Evolutionary conservation across 2,888 invertebrate species (phyloP).

Genomic region (Cataglyphis livida): DNA sequence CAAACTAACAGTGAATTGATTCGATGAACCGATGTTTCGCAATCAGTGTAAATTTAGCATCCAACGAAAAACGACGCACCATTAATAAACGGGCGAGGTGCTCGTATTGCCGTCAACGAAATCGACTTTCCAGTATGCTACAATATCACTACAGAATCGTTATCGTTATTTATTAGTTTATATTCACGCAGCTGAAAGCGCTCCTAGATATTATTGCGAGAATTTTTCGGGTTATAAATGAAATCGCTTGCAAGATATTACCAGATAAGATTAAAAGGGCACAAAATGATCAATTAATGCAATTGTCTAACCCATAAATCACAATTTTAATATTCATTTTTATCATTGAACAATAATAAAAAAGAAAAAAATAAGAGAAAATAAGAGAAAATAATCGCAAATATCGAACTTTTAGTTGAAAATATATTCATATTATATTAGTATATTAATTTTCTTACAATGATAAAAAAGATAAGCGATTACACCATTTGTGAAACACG

Average conservation of each 20-base stretch:
- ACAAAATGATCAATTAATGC: neutral
- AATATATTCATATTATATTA: neutral
- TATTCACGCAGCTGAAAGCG: neutral
- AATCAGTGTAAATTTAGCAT: constrained; percentile 38
- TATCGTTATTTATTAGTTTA: constrained; percentile 36
- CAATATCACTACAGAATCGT: neutral
- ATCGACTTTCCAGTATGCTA: constrained; percentile 11
- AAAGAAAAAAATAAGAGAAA: neutral
- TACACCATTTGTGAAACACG: neutral
- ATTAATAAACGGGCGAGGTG: constrained; percentile 34
- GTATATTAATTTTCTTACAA: neutral
- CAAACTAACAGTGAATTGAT: constrained; percentile 20
- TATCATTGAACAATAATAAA: neutral
- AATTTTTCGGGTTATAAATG: constrained; percentile 7
- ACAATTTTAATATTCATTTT: neutral
- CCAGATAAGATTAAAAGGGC: neutral
- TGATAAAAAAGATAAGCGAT: constrained; percentile 11
- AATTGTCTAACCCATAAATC: neutral
- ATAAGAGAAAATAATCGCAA: neutral
- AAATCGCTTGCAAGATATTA: constrained; percentile 9
- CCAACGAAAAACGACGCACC: constrained; percentile 22
- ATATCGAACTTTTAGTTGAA: neutral
- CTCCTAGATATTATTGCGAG: neutral
- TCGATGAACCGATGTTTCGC: constrained; percentile 20
- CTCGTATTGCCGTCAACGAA: constrained; percentile 3